Evolutionary conservation across 1,140 invertebrate species (phyloP), one percentile per base, ranked within the genome.

Genomic region (Theocolax elegans): DNA sequence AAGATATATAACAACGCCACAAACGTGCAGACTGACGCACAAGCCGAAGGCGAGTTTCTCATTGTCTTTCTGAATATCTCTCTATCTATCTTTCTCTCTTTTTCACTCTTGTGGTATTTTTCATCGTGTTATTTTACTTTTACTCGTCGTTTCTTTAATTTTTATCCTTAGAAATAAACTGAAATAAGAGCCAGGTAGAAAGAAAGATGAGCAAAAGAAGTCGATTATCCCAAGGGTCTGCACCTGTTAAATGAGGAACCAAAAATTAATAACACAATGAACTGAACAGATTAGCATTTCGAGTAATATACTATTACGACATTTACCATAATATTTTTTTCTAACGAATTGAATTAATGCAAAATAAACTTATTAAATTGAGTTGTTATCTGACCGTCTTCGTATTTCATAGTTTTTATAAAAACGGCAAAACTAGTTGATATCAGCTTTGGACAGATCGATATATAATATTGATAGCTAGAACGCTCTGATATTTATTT

Each of bases 161-260:
- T 31, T 29, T 63, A 17, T n/a, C n/a, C 58, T 53, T 23, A 68
- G 23, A 54, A 67, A 23, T 42, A 56, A 71, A 65, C 58, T 71
- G 31, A 59, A 49, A 51, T 38, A 65, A 71, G 62, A 71, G 46
- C 31, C 62, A 71, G 25, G 21, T 71, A 46, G 53, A 71, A 71
- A 65, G 67, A 56, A 63, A 64, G 62, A 66, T 59, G 44, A 65
- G 54, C 58, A 65, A 60, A 66, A 71, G 53, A 71, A 71, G 58
- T 13, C 51, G 31, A 64, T 64, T 58, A 29, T 64, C 27, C 49
- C 8, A 35, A 54, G 19, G 44, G 9, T 46, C n/a, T n/a, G 51
- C 62, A 71, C 46, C 69, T 71, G 67, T 21, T 17, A 64, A 69
- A 54, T 10, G 44, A 67, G 10, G 17, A 54, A 44, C 31, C 29